Percentiles rank a stretch among this genome's conserved stretches.
phyloP scores from a whole-genome alignment of 2,113 vertebrate species.

The Puntigrus tetrazona region DNA sequence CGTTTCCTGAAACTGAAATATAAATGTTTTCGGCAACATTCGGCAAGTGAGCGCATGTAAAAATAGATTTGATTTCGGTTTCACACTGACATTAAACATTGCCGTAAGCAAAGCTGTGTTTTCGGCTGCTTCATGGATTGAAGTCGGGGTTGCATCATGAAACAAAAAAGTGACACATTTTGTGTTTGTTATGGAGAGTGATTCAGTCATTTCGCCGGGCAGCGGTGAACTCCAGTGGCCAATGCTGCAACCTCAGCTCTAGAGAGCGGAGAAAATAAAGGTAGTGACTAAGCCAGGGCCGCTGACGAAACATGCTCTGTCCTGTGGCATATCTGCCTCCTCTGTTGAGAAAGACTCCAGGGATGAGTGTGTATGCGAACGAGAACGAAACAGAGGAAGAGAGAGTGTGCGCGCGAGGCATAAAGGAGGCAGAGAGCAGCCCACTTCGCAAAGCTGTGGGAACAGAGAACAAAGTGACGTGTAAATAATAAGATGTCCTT shows the following conservation, averaged over 20 bases:
- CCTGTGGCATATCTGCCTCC: constrained; percentile 51
- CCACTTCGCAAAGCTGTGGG: not conserved
- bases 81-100: not conserved
- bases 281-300: constrained; percentile 18
- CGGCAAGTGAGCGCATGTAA: not conserved
- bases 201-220: not conserved
- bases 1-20: no score
- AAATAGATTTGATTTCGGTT: not conserved
- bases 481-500: constrained; percentile 59
- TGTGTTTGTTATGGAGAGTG: constrained; percentile 32
- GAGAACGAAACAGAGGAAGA: not conserved
- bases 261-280: constrained; percentile 27
- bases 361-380: constrained; percentile 19
- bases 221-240: constrained; percentile 38
- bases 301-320: constrained; percentile 47
- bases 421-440: not conserved
- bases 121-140: not conserved
- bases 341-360: constrained; percentile 40
- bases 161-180: constrained; percentile 37
- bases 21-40: not conserved
- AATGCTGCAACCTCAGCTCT: constrained; percentile 43
- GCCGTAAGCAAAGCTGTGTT: not conserved
- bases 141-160: constrained; percentile 29
- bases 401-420: not conserved
- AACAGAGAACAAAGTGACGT: constrained; percentile 42